A percentile compares a stretch with the other conserved stretches of the same genome.
Conservation (phyloP, 2,113 vertebrate species). For the Aldabrachelys gigantea region DNA sequence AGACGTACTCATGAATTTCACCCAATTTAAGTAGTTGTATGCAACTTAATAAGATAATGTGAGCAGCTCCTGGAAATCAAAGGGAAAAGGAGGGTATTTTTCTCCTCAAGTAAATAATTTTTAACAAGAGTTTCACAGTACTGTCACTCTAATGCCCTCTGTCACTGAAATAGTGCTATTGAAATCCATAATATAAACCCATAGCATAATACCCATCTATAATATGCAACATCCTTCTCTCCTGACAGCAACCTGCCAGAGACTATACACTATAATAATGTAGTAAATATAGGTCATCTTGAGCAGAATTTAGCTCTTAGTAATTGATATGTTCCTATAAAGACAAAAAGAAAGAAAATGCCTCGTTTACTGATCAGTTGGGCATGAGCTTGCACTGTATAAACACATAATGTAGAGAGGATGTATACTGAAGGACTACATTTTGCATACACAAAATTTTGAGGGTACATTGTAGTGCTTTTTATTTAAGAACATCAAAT, state of each 20-base stretch:
- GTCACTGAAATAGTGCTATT: slow-evolving; percentile 21
- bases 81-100: slow-evolving; percentile 22
- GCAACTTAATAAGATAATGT: background rate
- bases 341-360: slow-evolving; percentile 11
- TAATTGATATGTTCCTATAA: background rate
- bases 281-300: slow-evolving; percentile 44
- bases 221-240: background rate
- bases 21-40: slow-evolving; percentile 27
- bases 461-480: background rate
- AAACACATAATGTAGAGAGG: background rate
- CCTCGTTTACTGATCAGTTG: background rate
- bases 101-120: slow-evolving; percentile 14
- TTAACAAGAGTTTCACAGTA: slow-evolving; percentile 16
- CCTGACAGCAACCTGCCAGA: background rate
- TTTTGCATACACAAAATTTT: background rate
- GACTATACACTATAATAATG: background rate
- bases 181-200: background rate
- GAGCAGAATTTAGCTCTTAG: slow-evolving; percentile 20
- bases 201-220: background rate
- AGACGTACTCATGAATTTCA: background rate
- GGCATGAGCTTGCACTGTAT: background rate
- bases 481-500: background rate
- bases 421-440: background rate
- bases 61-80: slow-evolving; percentile 6
- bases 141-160: slow-evolving; percentile 12